Percentiles rank a stretch among this genome's conserved stretches.
Evolutionary conservation across 1,140 invertebrate genomes (phyloP).

Genomic region (Hypsibius dujardini): DNA sequence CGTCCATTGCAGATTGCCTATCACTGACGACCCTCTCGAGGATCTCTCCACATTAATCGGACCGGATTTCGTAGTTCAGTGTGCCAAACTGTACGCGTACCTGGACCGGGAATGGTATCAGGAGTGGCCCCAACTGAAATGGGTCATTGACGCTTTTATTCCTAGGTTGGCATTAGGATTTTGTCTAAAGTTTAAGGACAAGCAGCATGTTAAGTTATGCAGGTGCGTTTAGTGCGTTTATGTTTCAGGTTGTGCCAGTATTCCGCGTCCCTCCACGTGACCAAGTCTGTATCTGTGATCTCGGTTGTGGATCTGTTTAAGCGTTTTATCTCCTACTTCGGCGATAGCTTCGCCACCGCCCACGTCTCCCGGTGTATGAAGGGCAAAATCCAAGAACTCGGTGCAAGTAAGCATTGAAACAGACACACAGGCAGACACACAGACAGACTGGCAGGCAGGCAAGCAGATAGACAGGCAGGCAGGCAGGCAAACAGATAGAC

Average conservation of each 20-base stretch:
- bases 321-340: not conserved
- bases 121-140: slow-evolving; percentile 21
- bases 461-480: no score
- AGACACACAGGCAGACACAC: no score
- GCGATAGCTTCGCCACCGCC: not conserved
- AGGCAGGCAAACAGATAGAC: no score
- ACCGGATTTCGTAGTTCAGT: slow-evolving; percentile 9
- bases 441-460: no score
- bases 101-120: slow-evolving; percentile 21
- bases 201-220: not conserved
- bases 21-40: slow-evolving; percentile 18
- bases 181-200: no score
- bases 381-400: slow-evolving; percentile 13
- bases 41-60: slow-evolving; percentile 21
- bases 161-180: not conserved
- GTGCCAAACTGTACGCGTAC: slow-evolving; percentile 19
- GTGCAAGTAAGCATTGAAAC: slow-evolving; percentile 1
- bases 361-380: not conserved
- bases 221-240: not conserved
- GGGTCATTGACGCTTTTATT: slow-evolving; percentile 15
- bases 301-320: not conserved
- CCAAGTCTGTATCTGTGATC: not conserved
- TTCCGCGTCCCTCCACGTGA: not conserved
- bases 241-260: not conserved
- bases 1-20: no score